These are phyloP conservation scores for Spilosoma lubricipeda DNA, from an alignment of 2,888 invertebrate species.

Conservation along the genomic window DNA sequence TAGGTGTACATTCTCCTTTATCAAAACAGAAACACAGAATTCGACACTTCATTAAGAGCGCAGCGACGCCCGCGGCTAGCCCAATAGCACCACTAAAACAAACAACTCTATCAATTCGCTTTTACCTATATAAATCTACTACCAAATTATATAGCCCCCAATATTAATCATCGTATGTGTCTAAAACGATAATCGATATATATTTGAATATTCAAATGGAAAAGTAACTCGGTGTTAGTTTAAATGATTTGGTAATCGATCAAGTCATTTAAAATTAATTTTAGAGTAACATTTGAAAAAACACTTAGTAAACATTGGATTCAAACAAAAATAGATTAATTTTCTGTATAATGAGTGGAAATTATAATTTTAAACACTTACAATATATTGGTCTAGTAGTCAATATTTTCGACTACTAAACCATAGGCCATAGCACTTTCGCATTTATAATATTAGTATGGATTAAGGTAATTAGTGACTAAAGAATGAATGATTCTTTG, in stretches of 20 bases:
- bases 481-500: too few species aligned
- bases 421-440: too few species aligned
- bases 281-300: slow-evolving; percentile 49
- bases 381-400: not conserved
- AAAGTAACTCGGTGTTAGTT: slow-evolving; percentile 59
- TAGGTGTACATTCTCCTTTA: slow-evolving; percentile 59
- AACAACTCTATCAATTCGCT: slow-evolving; percentile 82
- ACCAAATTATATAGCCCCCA: slow-evolving; percentile 67
- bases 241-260: slow-evolving; percentile 51
- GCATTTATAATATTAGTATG: too few species aligned
- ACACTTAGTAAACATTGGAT: slow-evolving; percentile 28
- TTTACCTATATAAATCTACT: slow-evolving; percentile 62
- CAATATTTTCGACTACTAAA: not conserved
- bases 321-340: slow-evolving; percentile 12
- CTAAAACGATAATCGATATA: slow-evolving; percentile 72
- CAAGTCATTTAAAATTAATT: slow-evolving; percentile 65
- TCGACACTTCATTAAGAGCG: slow-evolving; percentile 76
- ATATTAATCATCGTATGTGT: slow-evolving; percentile 78
- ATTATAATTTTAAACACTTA: not conserved
- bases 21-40: slow-evolving; percentile 63
- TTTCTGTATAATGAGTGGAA: not conserved
- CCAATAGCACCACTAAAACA: slow-evolving; percentile 73
- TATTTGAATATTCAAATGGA: slow-evolving; percentile 68
- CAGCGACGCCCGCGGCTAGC: slow-evolving; percentile 74
- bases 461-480: too few species aligned